phyloP scores from a whole-genome alignment of 2,113 vertebrate genomes.

The Cheirogaleus medius region DNA sequence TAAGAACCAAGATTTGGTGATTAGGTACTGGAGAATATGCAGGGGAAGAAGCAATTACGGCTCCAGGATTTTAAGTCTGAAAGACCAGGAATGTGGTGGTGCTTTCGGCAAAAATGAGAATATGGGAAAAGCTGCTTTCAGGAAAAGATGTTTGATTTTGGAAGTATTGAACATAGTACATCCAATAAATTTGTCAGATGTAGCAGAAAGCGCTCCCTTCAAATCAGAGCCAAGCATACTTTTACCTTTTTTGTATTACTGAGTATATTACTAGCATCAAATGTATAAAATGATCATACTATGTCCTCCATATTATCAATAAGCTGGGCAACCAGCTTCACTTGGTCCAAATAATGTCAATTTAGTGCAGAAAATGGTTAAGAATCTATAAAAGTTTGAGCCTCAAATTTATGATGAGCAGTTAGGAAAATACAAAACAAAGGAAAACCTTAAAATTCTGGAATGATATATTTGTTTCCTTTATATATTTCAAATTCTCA shows the following conservation, averaged over 20 bases:
- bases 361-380: background rate
- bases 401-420: background rate
- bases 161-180: background rate
- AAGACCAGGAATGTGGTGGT: background rate
- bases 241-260: background rate
- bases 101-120: background rate
- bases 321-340: background rate
- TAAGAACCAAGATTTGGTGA: background rate
- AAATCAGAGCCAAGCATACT: background rate
- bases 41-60: background rate
- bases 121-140: background rate
- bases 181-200: background rate
- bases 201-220: background rate
- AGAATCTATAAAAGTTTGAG: background rate
- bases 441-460: background rate
- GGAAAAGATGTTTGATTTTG: background rate
- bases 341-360: background rate
- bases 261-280: background rate
- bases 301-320: background rate
- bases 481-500: background rate
- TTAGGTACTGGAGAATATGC: background rate
- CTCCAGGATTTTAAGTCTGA: background rate
- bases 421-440: background rate
- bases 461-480: background rate
- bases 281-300: background rate